A percentile compares a stretch with the other conserved stretches of the same genome.
phyloP scores from a whole-genome alignment of 2,888 invertebrate species.

The Tinea trinotella region DNA sequence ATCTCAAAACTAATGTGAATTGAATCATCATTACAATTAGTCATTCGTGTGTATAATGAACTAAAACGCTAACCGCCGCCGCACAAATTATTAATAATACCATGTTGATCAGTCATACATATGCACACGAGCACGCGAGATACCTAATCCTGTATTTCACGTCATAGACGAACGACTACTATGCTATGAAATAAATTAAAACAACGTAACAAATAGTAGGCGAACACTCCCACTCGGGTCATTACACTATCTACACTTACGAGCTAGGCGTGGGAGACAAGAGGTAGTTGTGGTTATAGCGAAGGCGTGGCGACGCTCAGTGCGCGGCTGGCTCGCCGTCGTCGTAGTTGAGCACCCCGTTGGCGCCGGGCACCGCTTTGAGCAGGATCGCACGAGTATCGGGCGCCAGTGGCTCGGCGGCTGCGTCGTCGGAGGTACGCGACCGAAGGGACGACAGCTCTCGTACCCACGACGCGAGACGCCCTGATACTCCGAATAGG shows the following conservation, averaged over 20 bases:
- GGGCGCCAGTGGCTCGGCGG: slow-evolving; percentile 41
- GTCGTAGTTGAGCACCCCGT: slow-evolving; percentile 37
- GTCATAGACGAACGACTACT: background rate
- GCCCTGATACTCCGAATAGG: slow-evolving; percentile 66
- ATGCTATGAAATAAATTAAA: slow-evolving; percentile 19
- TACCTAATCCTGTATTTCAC: background rate
- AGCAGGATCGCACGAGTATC: slow-evolving; percentile 38
- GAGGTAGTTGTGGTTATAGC: slow-evolving; percentile 33
- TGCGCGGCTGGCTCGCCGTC: slow-evolving; percentile 19
- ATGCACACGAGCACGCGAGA: background rate
- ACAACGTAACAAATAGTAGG: slow-evolving; percentile 24
- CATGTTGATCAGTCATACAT: background rate
- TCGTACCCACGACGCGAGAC: slow-evolving; percentile 65
- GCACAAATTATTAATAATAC: background rate
- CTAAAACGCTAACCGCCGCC: too few relatives aligned
- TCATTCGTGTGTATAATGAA: background rate
- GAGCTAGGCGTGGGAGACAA: slow-evolving; percentile 29
- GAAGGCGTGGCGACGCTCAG: background rate
- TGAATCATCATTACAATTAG: background rate
- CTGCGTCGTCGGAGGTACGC: slow-evolving; percentile 22
- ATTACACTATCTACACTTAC: slow-evolving; percentile 20
- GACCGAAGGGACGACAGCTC: slow-evolving; percentile 57
- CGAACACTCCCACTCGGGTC: too few relatives aligned
- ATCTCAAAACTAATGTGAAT: background rate
- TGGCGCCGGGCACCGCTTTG: slow-evolving; percentile 31